Conservation (phyloP, 2,888 invertebrate species). For the Zaprionus lineosus region DNA sequence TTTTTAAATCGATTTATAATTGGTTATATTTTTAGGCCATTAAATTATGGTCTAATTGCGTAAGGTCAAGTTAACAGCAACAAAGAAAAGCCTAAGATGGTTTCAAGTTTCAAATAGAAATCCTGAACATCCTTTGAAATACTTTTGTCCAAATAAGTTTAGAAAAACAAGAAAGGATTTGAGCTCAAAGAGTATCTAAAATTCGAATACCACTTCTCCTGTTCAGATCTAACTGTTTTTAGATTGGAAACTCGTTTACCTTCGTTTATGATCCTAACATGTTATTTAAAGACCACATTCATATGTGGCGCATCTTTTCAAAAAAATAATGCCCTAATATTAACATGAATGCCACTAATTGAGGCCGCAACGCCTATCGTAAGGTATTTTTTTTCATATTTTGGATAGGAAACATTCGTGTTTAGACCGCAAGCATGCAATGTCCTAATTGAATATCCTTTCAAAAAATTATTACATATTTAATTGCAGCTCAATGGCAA, state of each 20-base stretch:
- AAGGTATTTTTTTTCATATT: conserved; percentile 9
- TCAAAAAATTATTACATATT: conserved; percentile 40
- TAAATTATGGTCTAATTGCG: no score
- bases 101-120: no score
- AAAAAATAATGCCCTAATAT: conserved; percentile 8
- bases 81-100: no score
- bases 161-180: no score
- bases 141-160: no score
- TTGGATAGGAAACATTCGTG: conserved; percentile 17
- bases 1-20: no score
- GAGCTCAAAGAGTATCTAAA: no score
- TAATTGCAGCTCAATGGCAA: conserved; percentile 43
- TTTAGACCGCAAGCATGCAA: conserved; percentile 53
- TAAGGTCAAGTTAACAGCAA: no score
- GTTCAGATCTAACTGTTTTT: not conserved
- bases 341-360: conserved; percentile 61
- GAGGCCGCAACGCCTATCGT: conserved; percentile 53
- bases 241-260: not conserved
- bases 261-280: not conserved
- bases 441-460: conserved; percentile 43
- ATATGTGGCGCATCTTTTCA: not conserved
- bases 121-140: no score
- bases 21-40: no score
- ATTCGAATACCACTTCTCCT: no score
- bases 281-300: not conserved